phyloP scores from a whole-genome alignment of 2,113 vertebrate genomes.

The Psittacus erithacus region DNA sequence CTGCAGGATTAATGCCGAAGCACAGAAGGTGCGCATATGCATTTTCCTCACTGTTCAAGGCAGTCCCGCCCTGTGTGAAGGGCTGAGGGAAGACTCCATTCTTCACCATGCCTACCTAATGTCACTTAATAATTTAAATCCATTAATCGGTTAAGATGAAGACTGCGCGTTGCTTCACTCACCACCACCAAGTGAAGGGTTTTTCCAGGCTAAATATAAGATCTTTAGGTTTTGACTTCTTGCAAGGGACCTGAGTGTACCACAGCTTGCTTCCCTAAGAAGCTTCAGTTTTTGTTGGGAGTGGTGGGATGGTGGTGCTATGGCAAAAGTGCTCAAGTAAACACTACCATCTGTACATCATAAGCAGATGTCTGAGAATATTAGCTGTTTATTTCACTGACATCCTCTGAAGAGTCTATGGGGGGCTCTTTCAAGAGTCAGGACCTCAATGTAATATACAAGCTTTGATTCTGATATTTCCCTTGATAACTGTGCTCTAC shows the following conservation, averaged over 20 bases:
- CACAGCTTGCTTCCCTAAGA: not conserved
- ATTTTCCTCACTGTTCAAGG: not conserved
- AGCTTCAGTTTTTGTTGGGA: not conserved
- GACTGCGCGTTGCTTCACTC: not conserved
- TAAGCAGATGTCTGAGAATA: conserved; percentile 62
- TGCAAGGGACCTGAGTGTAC: not conserved
- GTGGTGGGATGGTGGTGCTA: not conserved
- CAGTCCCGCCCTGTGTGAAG: not conserved
- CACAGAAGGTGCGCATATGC: not conserved
- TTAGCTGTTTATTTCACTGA: conserved; percentile 77
- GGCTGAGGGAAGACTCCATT: not conserved
- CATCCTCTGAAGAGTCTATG: conserved; percentile 70
- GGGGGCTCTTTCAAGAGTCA: conserved; percentile 79
- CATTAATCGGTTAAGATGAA: conserved; percentile 47
- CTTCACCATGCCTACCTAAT: not conserved
- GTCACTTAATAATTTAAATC: conserved; percentile 47
- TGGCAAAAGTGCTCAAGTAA: conserved; percentile 48
- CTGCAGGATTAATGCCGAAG: conserved; percentile 38
- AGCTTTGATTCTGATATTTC: conserved; percentile 83
- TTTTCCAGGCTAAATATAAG: not conserved
- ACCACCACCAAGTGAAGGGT: not conserved
- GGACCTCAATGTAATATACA: conserved; percentile 81
- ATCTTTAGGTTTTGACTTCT: not conserved
- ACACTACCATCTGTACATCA: not conserved
- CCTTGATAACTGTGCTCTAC: conserved; percentile 77